Evolutionary conservation across 1,140 invertebrate species (phyloP), one percentile per base, ranked within the genome.

Genomic region (Lepidurus packardi): DNA sequence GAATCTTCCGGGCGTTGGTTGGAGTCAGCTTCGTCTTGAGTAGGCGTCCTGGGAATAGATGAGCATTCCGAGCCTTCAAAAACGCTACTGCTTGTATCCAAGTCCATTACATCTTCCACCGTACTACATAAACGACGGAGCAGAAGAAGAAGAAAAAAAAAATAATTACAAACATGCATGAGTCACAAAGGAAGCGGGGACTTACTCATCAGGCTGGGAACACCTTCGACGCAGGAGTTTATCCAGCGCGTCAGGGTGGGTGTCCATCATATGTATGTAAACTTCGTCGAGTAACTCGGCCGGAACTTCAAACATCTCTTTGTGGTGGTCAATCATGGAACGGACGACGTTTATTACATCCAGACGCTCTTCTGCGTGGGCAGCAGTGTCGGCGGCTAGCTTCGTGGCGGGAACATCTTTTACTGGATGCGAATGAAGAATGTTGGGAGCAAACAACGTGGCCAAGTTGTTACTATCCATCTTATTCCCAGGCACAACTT

Each of bases 381-480:
- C 91, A 9, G 89, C 87, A 77, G 85, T 82, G 75, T 85, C 84
- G 10, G 76, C 74, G 73, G 78, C 78, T 87, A 89, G 81, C 79
- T 91, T 90, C 44, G 89, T 86, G 34, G 87, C 83, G 79, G 80
- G 81, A 24, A 89, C 88, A 47, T 88, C 87, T 77, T 85, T 34
- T 88, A 88, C 81, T 88, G 85, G 91, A 82, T 96, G 94, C 88
- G 85, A 91, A 82, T 96, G 94, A 73, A 97, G 88, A 82, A 98
- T 94, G 84, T 97, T 97, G 1, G 95, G 95, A 2, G 95, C 95
- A 85, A 98, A 95, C 34, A 97, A 89, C 6, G 94, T 97, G 0
- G 95, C 95, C 79, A 98, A 86, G 85, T 96, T 97, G 65, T 90
- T 92, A 11, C 92, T 90, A 84, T 96, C 94, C 95, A 98, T 98